phyloP scores from a whole-genome alignment of 92 coral and sea anemone species.

The Plumapathes pennacea region DNA sequence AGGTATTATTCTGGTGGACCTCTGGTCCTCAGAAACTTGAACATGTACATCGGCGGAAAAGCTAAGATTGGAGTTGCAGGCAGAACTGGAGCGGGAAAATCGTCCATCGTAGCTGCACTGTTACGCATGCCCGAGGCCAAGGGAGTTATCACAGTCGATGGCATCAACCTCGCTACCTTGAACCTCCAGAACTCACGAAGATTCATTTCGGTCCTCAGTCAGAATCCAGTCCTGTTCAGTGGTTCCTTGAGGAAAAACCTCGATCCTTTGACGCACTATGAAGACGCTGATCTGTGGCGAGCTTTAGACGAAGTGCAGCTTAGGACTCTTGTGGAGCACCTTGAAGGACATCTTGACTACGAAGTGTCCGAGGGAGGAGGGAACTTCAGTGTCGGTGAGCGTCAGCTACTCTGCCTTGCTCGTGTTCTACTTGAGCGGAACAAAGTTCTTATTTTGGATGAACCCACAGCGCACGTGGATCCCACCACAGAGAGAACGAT shows the following conservation, averaged over 20 bases:
- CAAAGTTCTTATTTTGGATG: constrained; percentile 75
- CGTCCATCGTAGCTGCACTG: constrained; percentile 64
- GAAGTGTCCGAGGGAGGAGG: constrained; percentile 71
- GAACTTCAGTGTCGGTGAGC: constrained; percentile 56
- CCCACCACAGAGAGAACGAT: constrained; percentile 81
- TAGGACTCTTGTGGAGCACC: constrained; percentile 65
- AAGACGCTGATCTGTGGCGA: constrained; percentile 75
- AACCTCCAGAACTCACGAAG: constrained; percentile 77
- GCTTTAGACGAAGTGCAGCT: constrained; percentile 70
- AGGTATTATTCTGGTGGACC: constrained; percentile 51
- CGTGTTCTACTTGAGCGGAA: constrained; percentile 60
- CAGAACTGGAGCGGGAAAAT: constrained; percentile 79
- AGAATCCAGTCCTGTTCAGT: constrained; percentile 65
- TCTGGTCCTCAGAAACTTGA: constrained; percentile 59
- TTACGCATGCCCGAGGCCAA: constrained; percentile 82
- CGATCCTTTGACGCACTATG: constrained; percentile 63
- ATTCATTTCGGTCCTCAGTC: constrained; percentile 65
- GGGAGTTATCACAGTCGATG: constrained; percentile 68
- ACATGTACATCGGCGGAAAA: constrained; percentile 49
- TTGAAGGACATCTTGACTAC: constrained; percentile 74
- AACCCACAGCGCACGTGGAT: constrained; percentile 78
- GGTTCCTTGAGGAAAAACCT: constrained; percentile 75
- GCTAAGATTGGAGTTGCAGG: constrained; percentile 92
- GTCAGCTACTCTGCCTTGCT: constrained; percentile 67
- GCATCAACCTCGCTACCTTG: constrained; percentile 52